A percentile compares a stretch with the other conserved stretches of the same genome.
Evolutionary conservation across 37 sponge, comb jelly and placozoan genomes (phyloP).

Genomic region (Axinella damicornis): DNA sequence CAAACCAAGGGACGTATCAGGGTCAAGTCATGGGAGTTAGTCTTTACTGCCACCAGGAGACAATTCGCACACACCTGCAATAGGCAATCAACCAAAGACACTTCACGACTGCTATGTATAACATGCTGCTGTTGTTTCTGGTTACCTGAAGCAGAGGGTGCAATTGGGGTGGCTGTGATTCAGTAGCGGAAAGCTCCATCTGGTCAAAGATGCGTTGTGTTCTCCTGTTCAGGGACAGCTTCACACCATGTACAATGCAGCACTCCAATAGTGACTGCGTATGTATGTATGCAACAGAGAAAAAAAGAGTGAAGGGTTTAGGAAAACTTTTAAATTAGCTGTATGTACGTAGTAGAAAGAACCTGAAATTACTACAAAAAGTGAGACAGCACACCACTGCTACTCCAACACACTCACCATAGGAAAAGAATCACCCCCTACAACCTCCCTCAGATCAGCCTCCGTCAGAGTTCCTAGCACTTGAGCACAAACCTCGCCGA

Average conservation of each 20-base stretch:
- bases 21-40: neutral
- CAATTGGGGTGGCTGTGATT: neutral
- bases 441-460: neutral
- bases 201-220: neutral
- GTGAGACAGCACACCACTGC: no score
- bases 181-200: neutral
- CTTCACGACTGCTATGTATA: neutral
- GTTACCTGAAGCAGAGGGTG: slow-evolving; percentile 39
- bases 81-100: neutral
- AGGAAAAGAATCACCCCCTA: slow-evolving; percentile 4
- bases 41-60: neutral
- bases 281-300: no score
- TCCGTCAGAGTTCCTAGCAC: neutral
- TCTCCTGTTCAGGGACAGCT: slow-evolving; percentile 21
- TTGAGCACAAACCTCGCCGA: neutral
- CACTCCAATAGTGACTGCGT: slow-evolving; percentile 21
- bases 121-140: neutral
- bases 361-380: no score
- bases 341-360: no score
- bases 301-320: no score
- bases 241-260: slow-evolving; percentile 29
- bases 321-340: neutral
- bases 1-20: slow-evolving; percentile 10
- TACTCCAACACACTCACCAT: neutral
- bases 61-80: slow-evolving; percentile 13